Evolutionary conservation across 2,888 invertebrate genomes (phyloP), one percentile per base, ranked within the genome.

Genomic region (Scaptomyza parva): DNA sequence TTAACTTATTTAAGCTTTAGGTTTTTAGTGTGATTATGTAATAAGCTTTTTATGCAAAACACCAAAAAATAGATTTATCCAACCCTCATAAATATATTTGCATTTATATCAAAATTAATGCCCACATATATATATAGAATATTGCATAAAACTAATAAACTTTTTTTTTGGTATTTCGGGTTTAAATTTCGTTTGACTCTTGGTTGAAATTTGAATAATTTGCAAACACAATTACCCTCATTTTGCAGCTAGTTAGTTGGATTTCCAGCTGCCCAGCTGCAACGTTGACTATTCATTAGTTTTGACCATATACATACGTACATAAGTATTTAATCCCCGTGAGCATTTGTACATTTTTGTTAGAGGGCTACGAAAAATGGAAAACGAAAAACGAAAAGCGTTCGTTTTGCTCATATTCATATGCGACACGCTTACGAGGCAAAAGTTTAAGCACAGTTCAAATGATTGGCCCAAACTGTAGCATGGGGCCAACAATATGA

Each of bases 381-480:
- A n/a, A n/a, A n/a, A n/a, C n/a, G n/a, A n/a, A 28, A 30, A 28
- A 24, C 48, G 12, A 48, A 60, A 54, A 65, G 37, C 53, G 41
- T 59, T 62, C 9, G 54, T 33, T n/a, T n/a, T 65, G 61, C 39
- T 53, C 48, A 61, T 53, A 70, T 70, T 62, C 58, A n/a, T n/a
- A n/a, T 53, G 37, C 22, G 45, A 59, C 53, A 61, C 65, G 73
- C 47, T 58, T 55, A 62, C 65, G 50, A 60, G 66, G 72, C 53
- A 67, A 76, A 70, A 76, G 67, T 64, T 75, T 58, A 76, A 71
- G 48, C 70, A 65, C 63, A 78, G 74, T 66, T 80, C 74, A 78
- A 78, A 80, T 78, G 78, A 77, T 77, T 73, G 60, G 57, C 61
- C 54, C 63, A 63, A 63, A 45, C 33, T 60, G 58, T 48, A 58